Evolutionary conservation across 1,140 invertebrate species (phyloP).

Genomic region (Listronotus bonariensis): DNA sequence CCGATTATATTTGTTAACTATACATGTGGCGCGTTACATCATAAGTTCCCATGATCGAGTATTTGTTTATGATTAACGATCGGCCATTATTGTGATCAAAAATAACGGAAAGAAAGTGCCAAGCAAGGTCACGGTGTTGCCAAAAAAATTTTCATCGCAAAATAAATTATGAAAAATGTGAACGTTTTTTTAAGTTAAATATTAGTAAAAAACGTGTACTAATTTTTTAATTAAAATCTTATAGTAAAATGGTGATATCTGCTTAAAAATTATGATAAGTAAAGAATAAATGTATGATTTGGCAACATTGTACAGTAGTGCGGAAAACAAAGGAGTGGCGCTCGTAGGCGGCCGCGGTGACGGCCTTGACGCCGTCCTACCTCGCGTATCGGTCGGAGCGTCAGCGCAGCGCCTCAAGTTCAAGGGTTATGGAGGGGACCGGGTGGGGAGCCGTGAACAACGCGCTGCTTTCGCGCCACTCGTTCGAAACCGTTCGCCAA

Average conservation of each 20-base stretch:
- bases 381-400: slow-evolving; percentile 44
- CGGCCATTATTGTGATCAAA: background rate
- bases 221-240: too few relatives aligned
- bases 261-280: background rate
- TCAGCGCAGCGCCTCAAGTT: slow-evolving; percentile 64
- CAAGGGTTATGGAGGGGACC: slow-evolving; percentile 63
- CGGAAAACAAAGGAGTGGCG: slow-evolving; percentile 58
- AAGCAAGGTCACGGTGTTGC: background rate
- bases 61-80: background rate
- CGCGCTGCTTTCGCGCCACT: slow-evolving; percentile 60
- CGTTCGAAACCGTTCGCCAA: slow-evolving; percentile 29
- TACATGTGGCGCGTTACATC: too few relatives aligned
- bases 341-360: slow-evolving; percentile 40
- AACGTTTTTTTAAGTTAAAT: too few relatives aligned
- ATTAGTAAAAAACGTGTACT: too few relatives aligned
- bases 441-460: slow-evolving; percentile 56
- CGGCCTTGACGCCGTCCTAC: slow-evolving; percentile 46
- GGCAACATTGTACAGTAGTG: slow-evolving; percentile 37
- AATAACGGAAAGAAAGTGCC: slow-evolving; percentile 2
- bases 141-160: too few relatives aligned
- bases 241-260: too few relatives aligned
- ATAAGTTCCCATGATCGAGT: too few relatives aligned
- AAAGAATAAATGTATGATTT: background rate
- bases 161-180: too few relatives aligned
- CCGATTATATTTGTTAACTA: too few relatives aligned